Evolutionary conservation across 1,140 invertebrate species (phyloP).

Genomic region (Carcinoscorpius rotundicauda): DNA sequence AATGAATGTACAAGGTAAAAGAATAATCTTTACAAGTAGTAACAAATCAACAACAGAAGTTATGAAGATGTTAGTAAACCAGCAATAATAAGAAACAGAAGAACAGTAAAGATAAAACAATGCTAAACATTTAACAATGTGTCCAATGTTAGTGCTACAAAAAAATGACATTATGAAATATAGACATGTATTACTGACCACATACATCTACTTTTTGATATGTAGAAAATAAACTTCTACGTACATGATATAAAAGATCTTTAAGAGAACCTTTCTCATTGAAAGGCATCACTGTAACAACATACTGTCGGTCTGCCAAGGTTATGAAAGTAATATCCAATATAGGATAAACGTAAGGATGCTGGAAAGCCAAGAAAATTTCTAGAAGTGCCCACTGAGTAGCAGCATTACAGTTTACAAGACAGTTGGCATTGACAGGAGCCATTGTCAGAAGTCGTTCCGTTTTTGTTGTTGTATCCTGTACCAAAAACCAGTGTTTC

Average conservation of each 20-base stretch:
- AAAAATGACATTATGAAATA: too few species aligned
- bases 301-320: constrained; percentile 37
- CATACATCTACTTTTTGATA: too few species aligned
- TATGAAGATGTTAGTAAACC: too few species aligned
- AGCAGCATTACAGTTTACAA: constrained; percentile 34
- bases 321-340: constrained; percentile 57
- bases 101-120: too few species aligned
- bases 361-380: constrained; percentile 68
- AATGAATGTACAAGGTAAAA: too few species aligned
- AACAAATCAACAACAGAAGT: too few species aligned
- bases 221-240: constrained; percentile 2
- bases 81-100: too few species aligned
- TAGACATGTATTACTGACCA: too few species aligned
- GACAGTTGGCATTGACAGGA: constrained; percentile 46
- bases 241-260: constrained; percentile 75
- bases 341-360: constrained; percentile 82
- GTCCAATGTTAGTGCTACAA: too few species aligned
- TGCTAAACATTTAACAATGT: too few species aligned
- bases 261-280: constrained; percentile 71
- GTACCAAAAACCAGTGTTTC: constrained; percentile 80
- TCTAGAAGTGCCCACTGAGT: constrained; percentile 56
- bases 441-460: constrained; percentile 69
- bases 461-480: constrained; percentile 62
- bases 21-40: too few species aligned
- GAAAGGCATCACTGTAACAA: constrained; percentile 61